A percentile compares a stretch with the other conserved stretches of the same genome.
phyloP scores from a whole-genome alignment of 1,140 invertebrate genomes.

The Musca domestica region DNA sequence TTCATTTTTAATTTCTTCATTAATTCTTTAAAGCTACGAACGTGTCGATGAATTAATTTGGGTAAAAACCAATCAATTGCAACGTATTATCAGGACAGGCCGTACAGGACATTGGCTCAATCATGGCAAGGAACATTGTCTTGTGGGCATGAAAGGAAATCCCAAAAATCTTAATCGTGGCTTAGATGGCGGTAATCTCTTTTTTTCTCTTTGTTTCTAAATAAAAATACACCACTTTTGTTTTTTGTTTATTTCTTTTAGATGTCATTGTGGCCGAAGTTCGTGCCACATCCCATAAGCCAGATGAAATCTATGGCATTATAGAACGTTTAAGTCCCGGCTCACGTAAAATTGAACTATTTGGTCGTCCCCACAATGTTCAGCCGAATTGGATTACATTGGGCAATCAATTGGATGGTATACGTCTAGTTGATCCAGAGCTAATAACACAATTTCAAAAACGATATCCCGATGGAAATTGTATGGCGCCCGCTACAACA shows the following conservation, averaged over 20 bases:
- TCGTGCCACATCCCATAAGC: slow-evolving; percentile 94
- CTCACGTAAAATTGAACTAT: slow-evolving; percentile 95
- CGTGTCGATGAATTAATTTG: slow-evolving; percentile 96
- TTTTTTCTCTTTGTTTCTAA: too few species aligned
- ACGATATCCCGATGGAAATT: slow-evolving; percentile 84
- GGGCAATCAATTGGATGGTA: slow-evolving; percentile 55
- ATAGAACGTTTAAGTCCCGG: slow-evolving; percentile 85
- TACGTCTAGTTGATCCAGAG: slow-evolving; percentile 88
- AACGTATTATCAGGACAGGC: slow-evolving; percentile 94
- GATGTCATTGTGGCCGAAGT: slow-evolving; percentile 99
- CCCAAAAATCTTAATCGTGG: slow-evolving; percentile 88
- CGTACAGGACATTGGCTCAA: slow-evolving; percentile 97
- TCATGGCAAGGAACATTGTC: slow-evolving; percentile 97
- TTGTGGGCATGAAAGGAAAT: slow-evolving; percentile 95
- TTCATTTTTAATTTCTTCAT: neutral
- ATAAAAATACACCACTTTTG: too few species aligned
- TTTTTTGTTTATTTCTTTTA: too few species aligned
- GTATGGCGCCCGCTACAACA: slow-evolving; percentile 48
- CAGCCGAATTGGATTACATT: slow-evolving; percentile 89
- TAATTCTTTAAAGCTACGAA: slow-evolving; percentile 64
- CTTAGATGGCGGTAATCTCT: slow-evolving; percentile 69
- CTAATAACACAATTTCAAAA: slow-evolving; percentile 86
- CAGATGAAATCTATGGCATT: slow-evolving; percentile 96
- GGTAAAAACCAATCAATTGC: slow-evolving; percentile 98
- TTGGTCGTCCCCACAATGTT: slow-evolving; percentile 95